Evolutionary conservation across 2,888 invertebrate genomes (phyloP).

Genomic region (Spisula subtruncata): DNA sequence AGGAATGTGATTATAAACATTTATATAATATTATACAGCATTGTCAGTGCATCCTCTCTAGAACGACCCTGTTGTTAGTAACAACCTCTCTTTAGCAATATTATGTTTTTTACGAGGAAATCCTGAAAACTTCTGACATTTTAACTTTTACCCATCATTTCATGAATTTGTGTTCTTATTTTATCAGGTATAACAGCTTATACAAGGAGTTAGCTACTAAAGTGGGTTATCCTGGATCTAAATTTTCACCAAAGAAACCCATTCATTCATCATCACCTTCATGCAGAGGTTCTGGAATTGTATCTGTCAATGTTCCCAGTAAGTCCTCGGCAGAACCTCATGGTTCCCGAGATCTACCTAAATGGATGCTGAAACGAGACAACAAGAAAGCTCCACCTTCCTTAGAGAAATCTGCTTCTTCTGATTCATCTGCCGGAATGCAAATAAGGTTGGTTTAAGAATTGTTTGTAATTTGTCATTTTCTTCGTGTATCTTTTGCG

Average conservation of each 20-base stretch:
- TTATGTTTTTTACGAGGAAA: too few species aligned
- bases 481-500: too few species aligned
- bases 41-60: too few species aligned
- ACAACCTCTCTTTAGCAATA: too few species aligned
- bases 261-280: conserved; percentile 30
- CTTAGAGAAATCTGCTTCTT: conserved; percentile 39
- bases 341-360: conserved; percentile 70
- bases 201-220: conserved; percentile 63
- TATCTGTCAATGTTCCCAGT: not conserved
- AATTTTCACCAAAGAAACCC: conserved; percentile 57
- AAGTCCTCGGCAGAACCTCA: conserved; percentile 36
- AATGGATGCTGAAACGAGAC: conserved; percentile 73
- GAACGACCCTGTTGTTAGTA: too few species aligned
- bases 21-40: too few species aligned
- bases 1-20: too few species aligned
- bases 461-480: not conserved
- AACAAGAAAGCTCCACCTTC: conserved; percentile 38
- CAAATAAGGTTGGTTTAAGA: conserved; percentile 37
- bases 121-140: too few species aligned
- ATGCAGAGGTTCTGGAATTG: conserved; percentile 2
- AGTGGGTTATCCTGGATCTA: conserved; percentile 59
- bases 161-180: not conserved
- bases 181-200: conserved; percentile 59
- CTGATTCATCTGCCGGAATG: conserved; percentile 41
- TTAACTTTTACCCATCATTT: too few species aligned